phyloP scores from a whole-genome alignment of 2,797 vertebrate genomes.

The Heterohyrax brucei region DNA sequence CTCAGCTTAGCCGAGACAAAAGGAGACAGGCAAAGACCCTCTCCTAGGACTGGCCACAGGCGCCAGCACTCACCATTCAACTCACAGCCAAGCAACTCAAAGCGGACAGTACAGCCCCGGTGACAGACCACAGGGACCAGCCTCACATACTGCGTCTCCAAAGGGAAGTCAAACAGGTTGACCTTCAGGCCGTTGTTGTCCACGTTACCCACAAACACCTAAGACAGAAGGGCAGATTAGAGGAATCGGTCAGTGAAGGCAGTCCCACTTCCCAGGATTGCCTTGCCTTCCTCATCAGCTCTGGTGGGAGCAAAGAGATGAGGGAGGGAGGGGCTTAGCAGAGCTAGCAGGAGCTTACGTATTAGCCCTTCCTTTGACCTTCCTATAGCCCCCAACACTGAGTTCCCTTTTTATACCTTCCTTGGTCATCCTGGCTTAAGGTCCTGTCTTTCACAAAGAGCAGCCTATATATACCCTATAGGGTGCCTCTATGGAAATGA shows the following conservation, averaged over 20 bases:
- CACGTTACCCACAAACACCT: slow-evolving; percentile 95
- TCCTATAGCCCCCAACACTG: too few relatives aligned
- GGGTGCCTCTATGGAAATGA: background rate
- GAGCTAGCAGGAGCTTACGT: background rate
- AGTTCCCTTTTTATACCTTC: background rate
- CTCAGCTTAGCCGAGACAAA: background rate
- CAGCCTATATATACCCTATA: background rate
- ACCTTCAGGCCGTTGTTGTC: slow-evolving; percentile 94
- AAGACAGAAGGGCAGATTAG: background rate
- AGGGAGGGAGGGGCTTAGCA: background rate
- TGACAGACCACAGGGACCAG: slow-evolving; percentile 94
- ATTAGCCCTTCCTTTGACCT: background rate
- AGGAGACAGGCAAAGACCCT: accelerated
- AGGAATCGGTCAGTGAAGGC: accelerated
- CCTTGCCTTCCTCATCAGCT: background rate
- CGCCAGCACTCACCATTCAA: slow-evolving; percentile 94
- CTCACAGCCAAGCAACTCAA: slow-evolving; percentile 98
- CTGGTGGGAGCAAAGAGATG: background rate
- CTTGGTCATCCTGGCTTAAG: background rate
- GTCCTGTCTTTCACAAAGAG: background rate
- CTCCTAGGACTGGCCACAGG: accelerated
- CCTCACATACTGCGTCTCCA: slow-evolving; percentile 94
- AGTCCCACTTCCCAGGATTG: background rate
- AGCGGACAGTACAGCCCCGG: slow-evolving; percentile 95
- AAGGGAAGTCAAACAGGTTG: slow-evolving; percentile 94